Conservation (phyloP, 2,888 invertebrate genomes). For the Drosophila mayaguana region DNA sequence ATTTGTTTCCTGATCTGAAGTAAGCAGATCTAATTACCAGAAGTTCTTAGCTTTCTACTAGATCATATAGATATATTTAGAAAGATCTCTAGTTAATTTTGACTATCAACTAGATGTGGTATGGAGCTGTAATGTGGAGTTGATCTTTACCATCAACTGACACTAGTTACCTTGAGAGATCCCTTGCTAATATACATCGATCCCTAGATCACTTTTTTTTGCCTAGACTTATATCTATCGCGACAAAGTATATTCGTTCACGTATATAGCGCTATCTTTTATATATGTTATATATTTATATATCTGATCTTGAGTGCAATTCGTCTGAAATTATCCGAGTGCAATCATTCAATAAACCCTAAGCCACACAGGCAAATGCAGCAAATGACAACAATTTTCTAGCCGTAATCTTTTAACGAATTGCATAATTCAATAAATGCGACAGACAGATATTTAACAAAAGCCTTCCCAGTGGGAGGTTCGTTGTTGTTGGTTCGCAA, state of each 20-base stretch:
- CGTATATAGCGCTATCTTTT: neutral
- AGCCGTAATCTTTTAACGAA: conserved; percentile 76
- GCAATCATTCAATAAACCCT: conserved; percentile 75
- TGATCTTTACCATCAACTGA: no score
- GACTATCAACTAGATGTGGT: no score
- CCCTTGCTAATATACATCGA: no score
- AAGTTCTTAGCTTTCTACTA: neutral
- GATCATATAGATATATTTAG: neutral
- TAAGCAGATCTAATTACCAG: neutral
- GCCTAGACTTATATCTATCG: neutral
- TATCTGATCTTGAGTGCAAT: conserved; percentile 12
- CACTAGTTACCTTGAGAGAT: no score
- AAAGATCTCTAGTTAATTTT: neutral
- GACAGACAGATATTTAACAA: conserved; percentile 15
- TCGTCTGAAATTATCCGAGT: conserved; percentile 37
- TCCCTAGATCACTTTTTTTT: neutral
- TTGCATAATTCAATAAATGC: conserved; percentile 79
- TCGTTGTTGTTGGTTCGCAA: conserved; percentile 19
- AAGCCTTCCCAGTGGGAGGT: conserved; percentile 4
- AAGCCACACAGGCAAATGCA: conserved; percentile 41
- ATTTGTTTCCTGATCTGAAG: no score
- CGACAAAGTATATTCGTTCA: neutral
- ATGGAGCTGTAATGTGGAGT: no score
- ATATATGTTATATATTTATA: neutral
- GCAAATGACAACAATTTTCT: conserved; percentile 51